phyloP scores from a whole-genome alignment of 2,888 invertebrate species.

The Drepana falcataria region DNA sequence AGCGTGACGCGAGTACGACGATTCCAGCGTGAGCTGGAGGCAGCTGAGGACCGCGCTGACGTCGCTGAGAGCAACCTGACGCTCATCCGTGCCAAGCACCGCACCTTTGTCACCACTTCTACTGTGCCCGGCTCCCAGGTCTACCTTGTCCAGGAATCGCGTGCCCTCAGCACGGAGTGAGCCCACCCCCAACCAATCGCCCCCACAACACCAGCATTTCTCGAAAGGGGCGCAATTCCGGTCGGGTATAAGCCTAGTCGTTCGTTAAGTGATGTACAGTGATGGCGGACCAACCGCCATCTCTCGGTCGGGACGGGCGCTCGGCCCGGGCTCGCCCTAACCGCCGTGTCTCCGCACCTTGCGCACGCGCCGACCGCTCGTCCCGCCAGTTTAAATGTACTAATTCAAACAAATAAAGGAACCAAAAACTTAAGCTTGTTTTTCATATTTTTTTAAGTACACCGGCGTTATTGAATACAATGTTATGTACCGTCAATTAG shows the following conservation, averaged over 20 bases:
- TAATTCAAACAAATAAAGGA: slow-evolving; percentile 69
- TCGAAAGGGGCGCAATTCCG: slow-evolving; percentile 69
- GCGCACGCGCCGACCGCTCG: slow-evolving; percentile 62
- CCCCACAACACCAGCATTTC: slow-evolving; percentile 66
- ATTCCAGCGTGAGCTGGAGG: slow-evolving; percentile 98
- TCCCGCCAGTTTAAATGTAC: slow-evolving; percentile 60
- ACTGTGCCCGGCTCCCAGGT: slow-evolving; percentile 95
- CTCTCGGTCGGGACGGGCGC: slow-evolving; percentile 63
- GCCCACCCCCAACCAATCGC: slow-evolving; percentile 32
- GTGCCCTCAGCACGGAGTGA: slow-evolving; percentile 77
- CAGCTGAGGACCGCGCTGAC: slow-evolving; percentile 97
- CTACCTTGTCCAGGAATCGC: slow-evolving; percentile 93
- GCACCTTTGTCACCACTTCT: slow-evolving; percentile 97
- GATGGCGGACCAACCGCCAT: slow-evolving; percentile 28
- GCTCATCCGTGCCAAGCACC: slow-evolving; percentile 98
- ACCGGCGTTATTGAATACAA: slow-evolving; percentile 54
- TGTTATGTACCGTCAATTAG: slow-evolving; percentile 50
- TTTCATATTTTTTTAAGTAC: slow-evolving; percentile 70
- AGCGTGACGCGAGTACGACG: slow-evolving; percentile 96
- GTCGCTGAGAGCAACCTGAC: slow-evolving; percentile 95
- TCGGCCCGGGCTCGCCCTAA: slow-evolving; percentile 67
- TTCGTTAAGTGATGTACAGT: slow-evolving; percentile 61
- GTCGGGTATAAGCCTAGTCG: slow-evolving; percentile 77
- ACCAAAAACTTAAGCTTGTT: slow-evolving; percentile 68
- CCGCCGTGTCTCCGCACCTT: slow-evolving; percentile 65